A percentile compares a stretch with the other conserved stretches of the same genome.
These are phyloP conservation scores for Piprites chloris DNA, from an alignment of 2,113 vertebrate genomes.

Conservation along the genomic window DNA sequence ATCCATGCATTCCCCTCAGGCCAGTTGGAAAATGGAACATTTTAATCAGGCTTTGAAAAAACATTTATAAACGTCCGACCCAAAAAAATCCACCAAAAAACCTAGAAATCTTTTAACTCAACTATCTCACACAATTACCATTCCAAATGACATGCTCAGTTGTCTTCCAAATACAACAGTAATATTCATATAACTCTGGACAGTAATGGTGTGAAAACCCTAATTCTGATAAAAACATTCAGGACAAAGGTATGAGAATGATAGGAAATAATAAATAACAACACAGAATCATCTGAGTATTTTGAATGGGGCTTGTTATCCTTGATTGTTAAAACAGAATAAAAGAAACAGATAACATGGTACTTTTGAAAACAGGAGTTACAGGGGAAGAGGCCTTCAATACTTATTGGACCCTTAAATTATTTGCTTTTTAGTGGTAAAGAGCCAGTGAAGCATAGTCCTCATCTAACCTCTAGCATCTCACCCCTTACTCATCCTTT, in stretches of 20 bases:
- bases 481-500: neutral
- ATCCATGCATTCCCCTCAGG: conserved; percentile 1
- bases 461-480: neutral
- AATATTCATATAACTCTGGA: neutral
- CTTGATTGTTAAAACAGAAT: neutral
- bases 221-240: neutral
- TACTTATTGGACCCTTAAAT: neutral
- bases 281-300: neutral
- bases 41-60: conserved; percentile 44
- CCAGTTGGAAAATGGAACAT: neutral
- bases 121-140: neutral
- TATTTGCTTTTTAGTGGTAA: neutral
- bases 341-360: neutral
- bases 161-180: neutral
- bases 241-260: neutral
- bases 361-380: neutral
- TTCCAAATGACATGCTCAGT: neutral
- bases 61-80: conserved; percentile 16
- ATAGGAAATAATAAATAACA: neutral
- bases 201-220: neutral
- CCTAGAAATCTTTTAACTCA: conserved; percentile 26
- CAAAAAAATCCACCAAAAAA: neutral
- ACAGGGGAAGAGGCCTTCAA: neutral
- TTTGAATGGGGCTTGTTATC: neutral
- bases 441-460: neutral